These are phyloP conservation scores for Lepidocolaptes lacrymiger DNA, from an alignment of 2,797 vertebrate species.

Conservation along the genomic window DNA sequence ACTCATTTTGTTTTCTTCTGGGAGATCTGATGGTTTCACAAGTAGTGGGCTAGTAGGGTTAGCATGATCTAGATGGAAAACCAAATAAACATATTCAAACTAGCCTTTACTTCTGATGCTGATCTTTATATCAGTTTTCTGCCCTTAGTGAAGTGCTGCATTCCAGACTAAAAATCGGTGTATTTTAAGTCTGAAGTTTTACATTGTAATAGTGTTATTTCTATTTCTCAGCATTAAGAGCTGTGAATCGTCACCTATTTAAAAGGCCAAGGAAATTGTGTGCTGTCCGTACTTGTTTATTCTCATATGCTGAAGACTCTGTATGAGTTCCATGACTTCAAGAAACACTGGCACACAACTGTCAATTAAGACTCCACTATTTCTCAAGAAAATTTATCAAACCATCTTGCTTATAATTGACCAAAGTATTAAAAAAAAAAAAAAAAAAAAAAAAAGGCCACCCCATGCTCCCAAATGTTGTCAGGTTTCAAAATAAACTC, in stretches of 20 bases:
- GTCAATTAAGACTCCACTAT: not conserved
- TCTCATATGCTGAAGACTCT: not conserved
- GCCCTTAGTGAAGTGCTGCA: not conserved
- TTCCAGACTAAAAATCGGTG: not conserved
- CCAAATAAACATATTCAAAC: not conserved
- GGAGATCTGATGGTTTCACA: constrained; percentile 89
- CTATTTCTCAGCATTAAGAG: not conserved
- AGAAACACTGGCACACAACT: not conserved
- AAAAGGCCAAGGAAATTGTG: not conserved
- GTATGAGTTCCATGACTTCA: not conserved
- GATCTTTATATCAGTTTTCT: not conserved
- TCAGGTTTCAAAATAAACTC: not conserved
- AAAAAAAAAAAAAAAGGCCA: not conserved
- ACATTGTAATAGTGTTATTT: not conserved
- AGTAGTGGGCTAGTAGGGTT: constrained; percentile 94
- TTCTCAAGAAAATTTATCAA: not conserved
- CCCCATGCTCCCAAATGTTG: not conserved
- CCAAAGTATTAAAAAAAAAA: not conserved
- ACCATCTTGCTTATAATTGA: not conserved
- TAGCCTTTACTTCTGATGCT: not conserved
- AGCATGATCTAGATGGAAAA: constrained; percentile 84
- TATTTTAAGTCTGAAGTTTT: not conserved
- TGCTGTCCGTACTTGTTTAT: not conserved
- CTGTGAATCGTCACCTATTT: not conserved
- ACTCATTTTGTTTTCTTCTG: constrained; percentile 90